Evolutionary conservation across 2,113 vertebrate genomes (phyloP).

Genomic region (Polypterus bichir): DNA sequence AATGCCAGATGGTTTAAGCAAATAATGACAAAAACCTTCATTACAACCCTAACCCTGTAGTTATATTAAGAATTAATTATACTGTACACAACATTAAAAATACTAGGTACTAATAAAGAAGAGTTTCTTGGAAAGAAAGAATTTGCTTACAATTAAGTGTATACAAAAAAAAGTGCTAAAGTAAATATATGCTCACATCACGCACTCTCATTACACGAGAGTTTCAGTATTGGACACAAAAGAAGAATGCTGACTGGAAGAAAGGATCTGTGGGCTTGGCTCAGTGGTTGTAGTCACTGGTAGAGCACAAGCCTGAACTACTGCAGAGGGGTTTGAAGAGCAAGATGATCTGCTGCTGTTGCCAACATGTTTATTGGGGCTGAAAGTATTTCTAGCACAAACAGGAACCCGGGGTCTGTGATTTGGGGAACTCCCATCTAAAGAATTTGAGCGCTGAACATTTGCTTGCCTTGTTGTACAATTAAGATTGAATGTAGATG

Average conservation of each 20-base stretch:
- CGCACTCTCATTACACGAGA: neutral
- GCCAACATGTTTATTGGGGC: constrained; percentile 29
- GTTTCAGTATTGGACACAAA: neutral
- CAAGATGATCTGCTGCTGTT: constrained; percentile 21
- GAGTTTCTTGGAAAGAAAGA: neutral
- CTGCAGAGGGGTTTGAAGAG: constrained; percentile 11
- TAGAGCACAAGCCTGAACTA: constrained; percentile 15
- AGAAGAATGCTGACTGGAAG: neutral
- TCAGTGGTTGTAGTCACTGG: neutral
- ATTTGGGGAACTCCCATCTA: constrained; percentile 45
- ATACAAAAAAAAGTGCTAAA: neutral
- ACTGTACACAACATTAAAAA: too few species aligned
- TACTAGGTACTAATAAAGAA: neutral
- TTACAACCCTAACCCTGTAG: too few species aligned
- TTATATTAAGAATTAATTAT: too few species aligned
- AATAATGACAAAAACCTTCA: too few species aligned
- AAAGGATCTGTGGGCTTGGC: neutral
- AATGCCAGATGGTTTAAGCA: too few species aligned
- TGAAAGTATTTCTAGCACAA: constrained; percentile 39
- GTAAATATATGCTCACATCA: constrained; percentile 1
- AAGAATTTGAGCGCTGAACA: constrained; percentile 62
- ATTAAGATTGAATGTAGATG: constrained; percentile 58
- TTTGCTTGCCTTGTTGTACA: constrained; percentile 47
- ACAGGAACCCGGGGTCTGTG: constrained; percentile 40
- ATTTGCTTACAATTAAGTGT: neutral